Base-by-base conservation (phyloP, 2,797 vertebrate genomes). In the Remorina albescens region DNA sequence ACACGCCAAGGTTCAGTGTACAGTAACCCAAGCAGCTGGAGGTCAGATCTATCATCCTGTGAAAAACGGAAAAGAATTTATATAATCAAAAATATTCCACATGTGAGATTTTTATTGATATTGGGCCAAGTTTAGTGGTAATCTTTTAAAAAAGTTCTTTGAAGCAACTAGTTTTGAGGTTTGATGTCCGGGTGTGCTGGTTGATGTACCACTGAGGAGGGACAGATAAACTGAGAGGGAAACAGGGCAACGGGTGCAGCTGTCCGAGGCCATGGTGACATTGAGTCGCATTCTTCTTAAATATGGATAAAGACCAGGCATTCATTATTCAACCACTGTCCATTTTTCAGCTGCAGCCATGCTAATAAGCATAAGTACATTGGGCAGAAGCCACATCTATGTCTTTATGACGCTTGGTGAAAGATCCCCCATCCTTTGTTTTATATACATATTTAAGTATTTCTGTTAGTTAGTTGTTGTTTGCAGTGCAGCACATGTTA, bases 241-340 rank as follows among this genome's bases (percentile, higher is more conserved):
- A 23, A 26, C n/a, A n/a, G 36, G 0, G 10, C 10, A 62, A 53
- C 68, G 75, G 81, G 81, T 78, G 82, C 78, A 72, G 58, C 46
- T 65, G 55, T 78, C 50, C n/a, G 19, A 51, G 26, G 67, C 73
- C 64, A 56, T 6, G 30, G 39, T 5, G 41, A 57, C 75, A 70
- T 8, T 26, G 63, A 76, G n/a, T 63, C 66, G 54, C 50, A 47
- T 19, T 63, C 64, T 81, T 56, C 53, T 94, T 85, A 92, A 93
- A 91, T 88, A 92, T 93, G 60, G 56, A 94, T 90, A 80, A 85
- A 78, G 79, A 80, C 11, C 71, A 67, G 53, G 9, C 56, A 66
- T 91, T 37, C 82, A 93, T 86, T 83, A 90, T 93, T 91, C 59
- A 92, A 50, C 46, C 12, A 3, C 34, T 54, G 63, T 56, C 68